Evolutionary conservation across 2,888 invertebrate genomes (phyloP).

Genomic region (Doris montereyensis): DNA sequence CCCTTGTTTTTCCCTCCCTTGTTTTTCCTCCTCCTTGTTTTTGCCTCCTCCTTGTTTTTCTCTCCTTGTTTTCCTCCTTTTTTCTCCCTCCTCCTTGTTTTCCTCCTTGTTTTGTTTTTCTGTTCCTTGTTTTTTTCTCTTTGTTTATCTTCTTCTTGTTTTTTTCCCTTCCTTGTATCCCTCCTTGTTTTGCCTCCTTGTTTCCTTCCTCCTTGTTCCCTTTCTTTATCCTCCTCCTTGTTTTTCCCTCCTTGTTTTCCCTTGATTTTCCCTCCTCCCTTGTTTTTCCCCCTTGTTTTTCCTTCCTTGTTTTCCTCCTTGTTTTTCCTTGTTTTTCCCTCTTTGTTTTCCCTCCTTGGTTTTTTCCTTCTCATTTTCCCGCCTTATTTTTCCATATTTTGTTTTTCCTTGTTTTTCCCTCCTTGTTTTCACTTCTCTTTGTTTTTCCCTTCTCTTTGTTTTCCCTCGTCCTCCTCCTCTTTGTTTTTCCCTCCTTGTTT

Average conservation of each 20-base stretch:
- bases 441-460: no score
- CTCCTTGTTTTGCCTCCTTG: not conserved
- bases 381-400: not conserved
- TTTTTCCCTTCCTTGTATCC: constrained; percentile 4
- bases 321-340: not conserved
- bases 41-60: no score
- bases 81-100: no score
- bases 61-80: no score
- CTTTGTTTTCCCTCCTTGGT: not conserved
- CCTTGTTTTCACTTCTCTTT: not conserved
- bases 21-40: no score
- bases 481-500: no score
- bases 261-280: not conserved
- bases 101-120: no score
- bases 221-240: not conserved
- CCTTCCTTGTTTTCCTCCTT: not conserved
- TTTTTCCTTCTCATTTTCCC: not conserved
- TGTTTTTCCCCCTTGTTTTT: not conserved
- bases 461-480: no score
- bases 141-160: no score
- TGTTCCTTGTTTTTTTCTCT: no score
- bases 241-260: not conserved
- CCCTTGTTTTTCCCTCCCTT: no score
- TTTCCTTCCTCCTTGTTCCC: not conserved
- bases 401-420: not conserved